Evolutionary conservation across 2,113 vertebrate species (phyloP).

Genomic region (Oceanodroma tethys): DNA sequence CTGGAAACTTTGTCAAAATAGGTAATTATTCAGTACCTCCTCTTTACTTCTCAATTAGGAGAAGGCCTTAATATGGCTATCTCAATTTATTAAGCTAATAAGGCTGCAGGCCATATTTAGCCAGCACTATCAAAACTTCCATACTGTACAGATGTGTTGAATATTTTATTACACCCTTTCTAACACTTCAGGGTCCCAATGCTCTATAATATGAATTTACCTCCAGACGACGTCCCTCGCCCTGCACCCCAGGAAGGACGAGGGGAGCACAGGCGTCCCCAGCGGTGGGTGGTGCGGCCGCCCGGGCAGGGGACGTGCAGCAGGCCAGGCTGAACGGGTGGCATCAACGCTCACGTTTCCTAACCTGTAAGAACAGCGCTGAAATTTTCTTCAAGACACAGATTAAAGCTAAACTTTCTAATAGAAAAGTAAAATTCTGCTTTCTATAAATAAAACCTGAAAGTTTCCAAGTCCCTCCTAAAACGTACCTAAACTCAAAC

Average conservation of each 20-base stretch:
- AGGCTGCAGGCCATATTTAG: neutral
- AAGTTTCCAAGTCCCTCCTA: neutral
- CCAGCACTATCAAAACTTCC: neutral
- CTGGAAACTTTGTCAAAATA: neutral
- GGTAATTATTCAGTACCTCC: neutral
- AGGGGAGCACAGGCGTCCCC: fast-evolving
- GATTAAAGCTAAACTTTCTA: neutral
- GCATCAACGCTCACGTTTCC: neutral
- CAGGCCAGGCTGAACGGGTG: neutral
- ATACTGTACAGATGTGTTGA: neutral
- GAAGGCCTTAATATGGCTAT: neutral
- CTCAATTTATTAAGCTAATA: neutral
- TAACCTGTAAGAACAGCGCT: neutral
- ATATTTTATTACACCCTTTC: neutral
- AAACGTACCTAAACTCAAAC: neutral
- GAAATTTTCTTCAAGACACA: neutral
- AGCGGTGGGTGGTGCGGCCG: fast-evolving
- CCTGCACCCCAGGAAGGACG: fast-evolving
- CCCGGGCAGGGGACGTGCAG: fast-evolving
- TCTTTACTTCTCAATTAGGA: neutral
- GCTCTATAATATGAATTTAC: neutral
- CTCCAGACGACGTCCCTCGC: neutral
- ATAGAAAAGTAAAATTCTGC: neutral
- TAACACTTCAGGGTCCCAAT: neutral
- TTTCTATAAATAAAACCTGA: neutral